These are phyloP conservation scores for Isaurus tuberculatus DNA, from an alignment of 92 coral and sea anemone species.

Conservation along the genomic window DNA sequence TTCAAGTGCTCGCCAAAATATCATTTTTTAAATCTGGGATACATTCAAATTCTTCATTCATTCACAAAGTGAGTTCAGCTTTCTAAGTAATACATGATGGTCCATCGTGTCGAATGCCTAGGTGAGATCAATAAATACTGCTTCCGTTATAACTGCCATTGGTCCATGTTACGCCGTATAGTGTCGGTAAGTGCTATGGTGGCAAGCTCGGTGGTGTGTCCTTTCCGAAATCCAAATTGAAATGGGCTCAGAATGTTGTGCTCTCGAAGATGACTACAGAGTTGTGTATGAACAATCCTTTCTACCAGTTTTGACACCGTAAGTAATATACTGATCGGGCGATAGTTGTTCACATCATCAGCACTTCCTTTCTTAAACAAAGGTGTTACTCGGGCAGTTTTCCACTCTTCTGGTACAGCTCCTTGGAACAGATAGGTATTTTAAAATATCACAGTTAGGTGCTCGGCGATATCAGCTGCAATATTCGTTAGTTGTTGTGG, in stretches of 20 bases:
- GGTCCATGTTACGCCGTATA: not conserved
- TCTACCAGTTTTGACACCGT: too few relatives aligned
- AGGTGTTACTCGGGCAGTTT: slow-evolving; percentile 30
- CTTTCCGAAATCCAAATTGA: not conserved
- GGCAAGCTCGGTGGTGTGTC: not conserved
- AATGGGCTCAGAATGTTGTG: not conserved
- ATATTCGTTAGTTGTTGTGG: slow-evolving; percentile 27
- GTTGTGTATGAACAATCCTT: too few relatives aligned
- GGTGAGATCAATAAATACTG: too few relatives aligned
- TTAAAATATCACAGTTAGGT: slow-evolving; percentile 18
- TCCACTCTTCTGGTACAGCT: slow-evolving; percentile 26
- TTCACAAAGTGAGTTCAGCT: too few relatives aligned
- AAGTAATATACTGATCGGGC: too few relatives aligned
- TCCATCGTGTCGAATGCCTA: too few relatives aligned
- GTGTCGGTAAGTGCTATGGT: not conserved
- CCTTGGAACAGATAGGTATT: slow-evolving; percentile 21
- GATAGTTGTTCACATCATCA: slow-evolving; percentile 32
- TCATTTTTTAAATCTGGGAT: too few relatives aligned
- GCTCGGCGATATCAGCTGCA: slow-evolving; percentile 16
- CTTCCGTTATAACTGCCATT: too few relatives aligned
- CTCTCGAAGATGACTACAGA: not conserved
- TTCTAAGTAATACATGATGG: too few relatives aligned
- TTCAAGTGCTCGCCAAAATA: too few relatives aligned
- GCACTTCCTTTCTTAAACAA: slow-evolving; percentile 37
- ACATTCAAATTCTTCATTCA: too few relatives aligned